Evolutionary conservation across 2,797 vertebrate genomes (phyloP).

Genomic region (Sebastolobus altivelis): DNA sequence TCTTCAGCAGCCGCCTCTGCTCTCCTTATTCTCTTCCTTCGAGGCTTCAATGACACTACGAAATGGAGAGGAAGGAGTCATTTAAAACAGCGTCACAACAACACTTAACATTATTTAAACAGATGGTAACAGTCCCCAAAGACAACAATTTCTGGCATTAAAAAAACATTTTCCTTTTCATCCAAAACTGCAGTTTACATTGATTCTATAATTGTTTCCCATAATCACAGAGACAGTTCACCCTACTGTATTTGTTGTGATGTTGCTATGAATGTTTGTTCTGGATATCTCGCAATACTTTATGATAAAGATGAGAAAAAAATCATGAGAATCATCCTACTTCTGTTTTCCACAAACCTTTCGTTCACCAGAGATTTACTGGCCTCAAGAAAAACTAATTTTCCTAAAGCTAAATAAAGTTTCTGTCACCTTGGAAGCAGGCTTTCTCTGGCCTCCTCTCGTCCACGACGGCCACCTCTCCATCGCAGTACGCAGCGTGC

Average conservation of each 20-base stretch:
- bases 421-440: constrained; percentile 43
- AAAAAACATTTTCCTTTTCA: neutral
- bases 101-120: neutral
- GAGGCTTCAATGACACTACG: constrained; percentile 75
- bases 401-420: too few species aligned
- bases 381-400: too few species aligned
- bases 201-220: neutral
- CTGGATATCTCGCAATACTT: neutral
- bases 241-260: too few species aligned
- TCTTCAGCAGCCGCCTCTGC: constrained; percentile 57
- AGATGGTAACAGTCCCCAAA: neutral
- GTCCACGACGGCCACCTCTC: constrained; percentile 57
- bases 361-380: too few species aligned
- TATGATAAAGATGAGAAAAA: neutral
- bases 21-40: constrained; percentile 77
- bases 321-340: too few species aligned
- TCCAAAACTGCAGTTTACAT: neutral
- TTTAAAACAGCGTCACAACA: neutral
- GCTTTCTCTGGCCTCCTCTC: neutral
- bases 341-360: neutral
- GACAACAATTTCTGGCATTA: neutral
- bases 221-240: neutral
- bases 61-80: neutral
- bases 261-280: neutral
- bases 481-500: constrained; percentile 94